Percentiles rank a stretch among this genome's conserved stretches.
phyloP scores from a whole-genome alignment of 2,888 invertebrate genomes.

The Urechis unicinctus region DNA sequence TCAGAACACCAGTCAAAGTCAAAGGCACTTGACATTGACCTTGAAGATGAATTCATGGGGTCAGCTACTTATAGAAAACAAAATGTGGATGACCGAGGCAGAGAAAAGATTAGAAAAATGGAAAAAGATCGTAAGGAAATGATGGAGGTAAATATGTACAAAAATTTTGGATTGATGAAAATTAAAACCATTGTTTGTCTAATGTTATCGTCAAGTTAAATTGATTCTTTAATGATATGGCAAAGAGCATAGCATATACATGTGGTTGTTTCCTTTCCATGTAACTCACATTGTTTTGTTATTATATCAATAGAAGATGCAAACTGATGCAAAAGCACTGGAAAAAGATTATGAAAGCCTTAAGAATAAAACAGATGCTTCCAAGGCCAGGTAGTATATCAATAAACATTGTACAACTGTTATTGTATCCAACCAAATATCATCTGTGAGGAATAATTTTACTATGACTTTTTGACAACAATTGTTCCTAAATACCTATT shows the following conservation, averaged over 20 bases:
- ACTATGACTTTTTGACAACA: neutral
- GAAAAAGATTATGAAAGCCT: slow-evolving; percentile 38
- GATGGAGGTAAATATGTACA: slow-evolving; percentile 30
- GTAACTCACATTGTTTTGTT: too few relatives aligned
- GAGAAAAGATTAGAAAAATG: slow-evolving; percentile 37
- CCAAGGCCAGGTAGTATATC: slow-evolving; percentile 43
- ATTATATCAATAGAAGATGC: slow-evolving; percentile 34
- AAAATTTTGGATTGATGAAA: too few relatives aligned
- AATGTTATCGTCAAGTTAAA: too few relatives aligned
- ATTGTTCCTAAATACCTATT: neutral
- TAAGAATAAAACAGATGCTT: slow-evolving; percentile 43
- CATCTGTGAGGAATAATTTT: neutral
- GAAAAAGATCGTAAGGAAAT: slow-evolving; percentile 45
- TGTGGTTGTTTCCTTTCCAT: too few relatives aligned
- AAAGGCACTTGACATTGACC: slow-evolving; percentile 6
- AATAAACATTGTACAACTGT: too few relatives aligned
- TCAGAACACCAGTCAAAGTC: neutral
- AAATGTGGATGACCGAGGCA: slow-evolving; percentile 33
- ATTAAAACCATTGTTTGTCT: too few relatives aligned
- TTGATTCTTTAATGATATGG: too few relatives aligned
- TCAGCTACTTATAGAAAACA: slow-evolving; percentile 20
- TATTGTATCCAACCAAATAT: too few relatives aligned
- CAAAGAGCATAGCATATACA: too few relatives aligned
- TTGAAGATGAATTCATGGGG: slow-evolving; percentile 32
- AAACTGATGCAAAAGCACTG: slow-evolving; percentile 35